Conservation (phyloP, 2,113 vertebrate species). For the Mesocricetus auratus region DNA sequence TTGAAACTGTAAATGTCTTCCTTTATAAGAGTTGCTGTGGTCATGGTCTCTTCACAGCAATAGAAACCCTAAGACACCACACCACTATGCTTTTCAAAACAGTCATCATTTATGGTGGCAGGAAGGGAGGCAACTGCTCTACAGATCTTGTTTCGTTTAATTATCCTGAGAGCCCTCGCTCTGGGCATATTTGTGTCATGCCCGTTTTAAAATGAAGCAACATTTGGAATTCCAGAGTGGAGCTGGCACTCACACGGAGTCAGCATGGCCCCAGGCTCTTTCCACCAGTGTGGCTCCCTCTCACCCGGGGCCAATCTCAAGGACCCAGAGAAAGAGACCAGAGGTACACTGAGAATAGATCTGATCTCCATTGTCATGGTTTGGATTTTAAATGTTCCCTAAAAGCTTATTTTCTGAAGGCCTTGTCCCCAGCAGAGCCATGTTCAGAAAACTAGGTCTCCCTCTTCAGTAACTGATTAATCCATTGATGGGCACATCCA, state of each 20-base stretch:
- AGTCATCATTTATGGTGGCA: not conserved
- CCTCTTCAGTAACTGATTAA: not conserved
- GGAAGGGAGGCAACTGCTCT: not conserved
- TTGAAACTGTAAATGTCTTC: not conserved
- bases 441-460: not conserved
- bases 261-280: not conserved
- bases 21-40: not conserved
- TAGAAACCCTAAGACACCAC: not conserved
- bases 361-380: not conserved
- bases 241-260: not conserved
- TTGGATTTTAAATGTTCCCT: not conserved
- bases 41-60: not conserved
- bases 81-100: not conserved
- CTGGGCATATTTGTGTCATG: not conserved
- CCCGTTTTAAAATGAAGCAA: not conserved
- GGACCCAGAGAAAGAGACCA: not conserved
- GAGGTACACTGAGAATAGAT: not conserved
- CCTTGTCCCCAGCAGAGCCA: not conserved
- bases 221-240: not conserved
- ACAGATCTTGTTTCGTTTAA: not conserved
- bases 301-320: not conserved
- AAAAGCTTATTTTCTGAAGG: not conserved
- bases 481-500: not conserved
- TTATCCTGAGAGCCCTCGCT: not conserved
- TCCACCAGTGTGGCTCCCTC: not conserved